phyloP scores from a whole-genome alignment of 2,888 invertebrate genomes.

The Priapulus caudatus region DNA sequence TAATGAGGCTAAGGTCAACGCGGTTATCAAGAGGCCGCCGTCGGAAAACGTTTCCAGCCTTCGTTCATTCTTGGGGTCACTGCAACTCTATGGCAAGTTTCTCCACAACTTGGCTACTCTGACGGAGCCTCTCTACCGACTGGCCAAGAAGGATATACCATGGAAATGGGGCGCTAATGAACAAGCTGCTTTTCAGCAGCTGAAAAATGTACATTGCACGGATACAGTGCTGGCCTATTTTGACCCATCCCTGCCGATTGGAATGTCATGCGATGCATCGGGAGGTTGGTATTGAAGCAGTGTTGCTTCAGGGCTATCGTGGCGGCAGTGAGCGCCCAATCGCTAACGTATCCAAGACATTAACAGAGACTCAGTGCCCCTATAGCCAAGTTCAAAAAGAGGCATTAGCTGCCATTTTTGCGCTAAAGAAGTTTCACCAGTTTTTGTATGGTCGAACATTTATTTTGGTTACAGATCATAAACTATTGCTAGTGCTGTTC shows the following conservation, averaged over 20 bases:
- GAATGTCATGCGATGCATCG: background rate
- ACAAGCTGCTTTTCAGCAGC: constrained; percentile 11
- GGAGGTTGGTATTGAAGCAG: background rate
- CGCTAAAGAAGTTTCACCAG: no score
- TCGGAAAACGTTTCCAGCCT: constrained; percentile 14
- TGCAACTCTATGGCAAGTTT: constrained; percentile 13
- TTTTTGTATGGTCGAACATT: no score
- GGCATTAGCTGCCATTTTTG: no score
- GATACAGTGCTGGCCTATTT: constrained; percentile 10
- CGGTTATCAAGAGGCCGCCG: constrained; percentile 13
- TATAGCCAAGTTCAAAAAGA: background rate
- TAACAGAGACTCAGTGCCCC: background rate
- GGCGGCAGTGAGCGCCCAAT: background rate
- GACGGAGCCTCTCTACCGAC: constrained; percentile 1
- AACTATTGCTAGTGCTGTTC: constrained; percentile 15
- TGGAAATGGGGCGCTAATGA: constrained; percentile 11
- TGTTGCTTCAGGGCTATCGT: background rate
- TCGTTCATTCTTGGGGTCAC: constrained; percentile 11
- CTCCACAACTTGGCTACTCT: constrained; percentile 8
- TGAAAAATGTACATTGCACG: constrained; percentile 10
- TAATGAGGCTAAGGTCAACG: constrained; percentile 11
- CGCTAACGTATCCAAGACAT: background rate
- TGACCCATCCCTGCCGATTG: constrained; percentile 1
- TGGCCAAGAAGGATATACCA: background rate
- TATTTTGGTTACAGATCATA: constrained; percentile 14